Evolutionary conservation across 2,113 vertebrate genomes (phyloP).

Genomic region (Mus pahari): DNA sequence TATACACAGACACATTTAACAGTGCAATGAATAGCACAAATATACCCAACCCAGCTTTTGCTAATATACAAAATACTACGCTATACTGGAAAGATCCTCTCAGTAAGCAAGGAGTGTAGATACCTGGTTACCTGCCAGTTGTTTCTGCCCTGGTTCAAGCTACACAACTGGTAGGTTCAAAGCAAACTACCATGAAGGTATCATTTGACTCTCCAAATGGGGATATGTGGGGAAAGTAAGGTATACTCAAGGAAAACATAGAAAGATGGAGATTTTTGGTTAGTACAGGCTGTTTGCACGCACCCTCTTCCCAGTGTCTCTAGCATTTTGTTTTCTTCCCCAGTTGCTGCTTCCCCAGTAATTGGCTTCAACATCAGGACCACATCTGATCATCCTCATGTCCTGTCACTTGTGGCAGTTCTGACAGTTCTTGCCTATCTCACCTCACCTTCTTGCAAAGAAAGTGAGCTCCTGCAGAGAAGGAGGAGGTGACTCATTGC

Average conservation of each 20-base stretch:
- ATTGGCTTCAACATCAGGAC: not conserved
- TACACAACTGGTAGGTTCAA: not conserved
- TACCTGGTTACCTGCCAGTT: not conserved
- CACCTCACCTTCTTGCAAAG: not conserved
- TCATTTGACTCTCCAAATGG: not conserved
- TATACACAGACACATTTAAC: not conserved
- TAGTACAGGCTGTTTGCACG: not conserved
- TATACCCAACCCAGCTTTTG: not conserved
- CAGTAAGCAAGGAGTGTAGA: not conserved
- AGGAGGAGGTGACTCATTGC: not conserved
- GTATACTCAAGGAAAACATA: not conserved
- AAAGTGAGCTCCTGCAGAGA: conserved; percentile 27
- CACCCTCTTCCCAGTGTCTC: not conserved
- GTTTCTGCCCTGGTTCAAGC: not conserved
- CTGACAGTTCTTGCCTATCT: not conserved
- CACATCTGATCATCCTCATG: not conserved
- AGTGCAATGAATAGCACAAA: not conserved
- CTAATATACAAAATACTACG: not conserved
- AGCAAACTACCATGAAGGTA: not conserved
- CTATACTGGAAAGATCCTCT: not conserved
- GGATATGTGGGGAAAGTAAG: not conserved
- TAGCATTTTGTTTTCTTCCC: not conserved
- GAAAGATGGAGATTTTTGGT: conserved; percentile 1
- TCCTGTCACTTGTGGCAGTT: not conserved
- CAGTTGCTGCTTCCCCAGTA: not conserved